Evolutionary conservation across 2,888 invertebrate genomes (phyloP).

Genomic region (Pseudococcus viburni): DNA sequence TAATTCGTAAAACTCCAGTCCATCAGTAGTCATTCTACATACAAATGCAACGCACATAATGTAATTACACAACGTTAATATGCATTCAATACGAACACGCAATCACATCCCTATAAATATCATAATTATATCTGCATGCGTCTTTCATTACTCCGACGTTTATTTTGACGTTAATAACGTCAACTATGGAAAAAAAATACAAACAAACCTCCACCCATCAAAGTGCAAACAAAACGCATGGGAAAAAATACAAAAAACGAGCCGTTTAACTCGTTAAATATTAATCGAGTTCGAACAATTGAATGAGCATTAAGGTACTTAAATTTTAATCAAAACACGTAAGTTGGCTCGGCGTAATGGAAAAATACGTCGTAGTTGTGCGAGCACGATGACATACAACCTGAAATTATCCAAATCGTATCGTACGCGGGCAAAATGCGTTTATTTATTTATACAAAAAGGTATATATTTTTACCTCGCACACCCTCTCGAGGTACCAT

Average conservation of each 20-base stretch:
- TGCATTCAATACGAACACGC: constrained; percentile 35
- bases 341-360: background rate
- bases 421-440: background rate
- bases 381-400: constrained; percentile 6
- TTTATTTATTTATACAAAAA: constrained; percentile 43
- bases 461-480: background rate
- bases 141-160: background rate
- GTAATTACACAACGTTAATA: constrained; percentile 46
- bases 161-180: constrained; percentile 40
- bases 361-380: background rate
- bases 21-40: background rate
- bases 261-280: constrained; percentile 45
- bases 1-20: background rate
- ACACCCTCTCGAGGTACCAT: background rate
- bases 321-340: constrained; percentile 39
- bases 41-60: background rate
- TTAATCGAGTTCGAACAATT: constrained; percentile 9
- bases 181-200: background rate
- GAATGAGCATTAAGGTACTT: constrained; percentile 53
- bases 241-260: constrained; percentile 36
- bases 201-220: background rate
- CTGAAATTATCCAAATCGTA: constrained; percentile 34
- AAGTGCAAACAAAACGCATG: background rate
- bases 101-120: constrained; percentile 48
- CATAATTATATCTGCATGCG: constrained; percentile 44